Base-by-base conservation (phyloP, 1,140 invertebrate genomes). In the Drosophila jambulina region DNA sequence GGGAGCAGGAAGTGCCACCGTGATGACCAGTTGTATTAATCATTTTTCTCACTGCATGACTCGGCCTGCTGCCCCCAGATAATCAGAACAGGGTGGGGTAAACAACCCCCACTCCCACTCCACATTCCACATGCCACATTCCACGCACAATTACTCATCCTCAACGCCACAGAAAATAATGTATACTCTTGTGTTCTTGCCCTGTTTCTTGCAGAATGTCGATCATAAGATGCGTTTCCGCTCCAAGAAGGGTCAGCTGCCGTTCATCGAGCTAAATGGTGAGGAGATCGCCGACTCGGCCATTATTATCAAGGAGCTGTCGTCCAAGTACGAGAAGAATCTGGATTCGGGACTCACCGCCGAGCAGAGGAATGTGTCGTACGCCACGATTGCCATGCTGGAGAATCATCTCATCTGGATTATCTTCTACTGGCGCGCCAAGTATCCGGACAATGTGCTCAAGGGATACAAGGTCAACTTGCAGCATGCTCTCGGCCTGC, bases 341-440 rank as follows among this genome's bases (percentile, higher is more conserved):
- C 93, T 98, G 76, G 97, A 98, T 93, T 95, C 93, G 88, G 94
- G 92, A 42, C 94, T 99, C 21, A 97, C 95, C 53, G 93, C 95
- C 57, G 97, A 98, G 85, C 97, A 99, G 92, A 96, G 96, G 71
- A 97, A 96, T 82, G 95, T 98, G 12, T 95, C 97, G 10, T 97
- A 98, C 93, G 97, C 97, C n/a, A 98, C 97, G 94, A 97, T 98
- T 88, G 97, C 97, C 27, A 98, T 99, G 97, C 96, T 98, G 80
- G 97, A 99, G 93, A 98, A 98, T 92, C 97, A 98, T 93, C 95
- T 98, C 12, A 95, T 96, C 46, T 98, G 97, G 97, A 96, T 98
- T 75, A 95, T 97, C 46, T 94, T 96, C 86, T 97, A 96, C 94
- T 98, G 97, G 97, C 96, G 97, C 83, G 96, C 96, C 78, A 98